phyloP scores from a whole-genome alignment of 1,140 invertebrate species.

The Cardiocondyla obscurior region DNA sequence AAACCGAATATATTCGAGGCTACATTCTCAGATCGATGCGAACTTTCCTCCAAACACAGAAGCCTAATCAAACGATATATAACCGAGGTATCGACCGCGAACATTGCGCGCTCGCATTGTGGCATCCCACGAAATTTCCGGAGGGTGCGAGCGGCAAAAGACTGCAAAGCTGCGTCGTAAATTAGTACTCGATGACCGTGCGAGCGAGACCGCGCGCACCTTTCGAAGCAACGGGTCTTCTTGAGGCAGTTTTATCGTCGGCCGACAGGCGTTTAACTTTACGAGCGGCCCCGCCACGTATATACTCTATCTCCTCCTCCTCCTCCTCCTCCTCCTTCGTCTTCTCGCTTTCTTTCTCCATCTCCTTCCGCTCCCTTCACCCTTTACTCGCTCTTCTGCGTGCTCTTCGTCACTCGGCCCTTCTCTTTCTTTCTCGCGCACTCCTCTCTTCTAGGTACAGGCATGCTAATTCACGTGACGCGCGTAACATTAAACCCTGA shows the following conservation, averaged over 20 bases:
- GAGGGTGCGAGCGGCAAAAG: conserved; percentile 68
- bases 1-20: neutral
- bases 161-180: conserved; percentile 78
- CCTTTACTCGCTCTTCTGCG: neutral
- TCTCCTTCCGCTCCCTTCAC: conserved; percentile 21
- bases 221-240: conserved; percentile 66
- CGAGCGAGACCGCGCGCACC: conserved; percentile 67
- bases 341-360: conserved; percentile 16
- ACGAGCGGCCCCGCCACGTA: conserved; percentile 78
- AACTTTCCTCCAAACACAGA: conserved; percentile 10
- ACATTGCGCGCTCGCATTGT: conserved; percentile 6
- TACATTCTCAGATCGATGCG: neutral
- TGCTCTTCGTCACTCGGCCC: conserved; percentile 15
- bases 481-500: conserved; percentile 78
- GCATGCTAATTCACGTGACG: conserved; percentile 79
- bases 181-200: conserved; percentile 80
- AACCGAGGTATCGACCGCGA: neutral
- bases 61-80: neutral
- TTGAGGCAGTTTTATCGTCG: conserved; percentile 80
- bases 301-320: conserved; percentile 56
- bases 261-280: conserved; percentile 82
- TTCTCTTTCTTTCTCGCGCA: conserved; percentile 5
- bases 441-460: conserved; percentile 61
- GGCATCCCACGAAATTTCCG: conserved; percentile 66
- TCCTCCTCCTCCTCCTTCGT: conserved; percentile 8